Percentiles rank a stretch among this genome's conserved stretches.
Evolutionary conservation across 2,113 vertebrate genomes (phyloP).

Genomic region (Chionodraco myersi): DNA sequence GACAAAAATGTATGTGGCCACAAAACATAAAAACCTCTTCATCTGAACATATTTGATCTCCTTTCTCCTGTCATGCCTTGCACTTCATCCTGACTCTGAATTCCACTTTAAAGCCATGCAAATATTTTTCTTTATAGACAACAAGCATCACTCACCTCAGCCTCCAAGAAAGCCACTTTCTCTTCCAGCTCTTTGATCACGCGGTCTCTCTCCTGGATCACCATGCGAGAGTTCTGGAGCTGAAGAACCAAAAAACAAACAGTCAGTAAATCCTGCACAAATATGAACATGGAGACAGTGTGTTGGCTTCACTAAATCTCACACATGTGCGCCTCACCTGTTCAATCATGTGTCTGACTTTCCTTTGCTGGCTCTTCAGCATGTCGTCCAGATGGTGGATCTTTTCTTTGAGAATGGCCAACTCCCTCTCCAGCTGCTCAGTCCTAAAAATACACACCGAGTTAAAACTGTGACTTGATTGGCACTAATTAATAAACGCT

Average conservation of each 20-base stretch:
- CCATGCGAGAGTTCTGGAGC: conserved; percentile 94
- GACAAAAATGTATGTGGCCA: background rate
- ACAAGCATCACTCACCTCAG: conserved; percentile 85
- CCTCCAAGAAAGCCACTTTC: conserved; percentile 90
- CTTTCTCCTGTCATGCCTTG: background rate
- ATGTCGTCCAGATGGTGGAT: conserved; percentile 96
- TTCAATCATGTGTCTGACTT: conserved; percentile 96
- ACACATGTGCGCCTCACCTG: conserved; percentile 84
- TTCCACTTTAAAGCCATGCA: conserved; percentile 12
- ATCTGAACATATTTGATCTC: background rate
- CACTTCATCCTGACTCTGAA: background rate
- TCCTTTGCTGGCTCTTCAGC: conserved; percentile 95
- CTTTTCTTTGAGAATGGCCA: conserved; percentile 91
- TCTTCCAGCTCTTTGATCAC: conserved; percentile 93
- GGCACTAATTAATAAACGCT: background rate
- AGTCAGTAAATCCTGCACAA: conserved; percentile 44
- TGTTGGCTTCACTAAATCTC: conserved; percentile 16
- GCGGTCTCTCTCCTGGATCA: conserved; percentile 90
- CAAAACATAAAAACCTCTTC: background rate
- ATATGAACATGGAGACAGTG: conserved; percentile 13
- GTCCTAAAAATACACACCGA: conserved; percentile 79
- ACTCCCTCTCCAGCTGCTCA: conserved; percentile 90
- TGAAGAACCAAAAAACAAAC: conserved; percentile 66
- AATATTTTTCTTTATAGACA: background rate
- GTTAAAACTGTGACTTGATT: background rate